These are phyloP conservation scores for Parazoanthus atlanticus DNA, from an alignment of 92 coral and sea anemone genomes.

Conservation along the genomic window DNA sequence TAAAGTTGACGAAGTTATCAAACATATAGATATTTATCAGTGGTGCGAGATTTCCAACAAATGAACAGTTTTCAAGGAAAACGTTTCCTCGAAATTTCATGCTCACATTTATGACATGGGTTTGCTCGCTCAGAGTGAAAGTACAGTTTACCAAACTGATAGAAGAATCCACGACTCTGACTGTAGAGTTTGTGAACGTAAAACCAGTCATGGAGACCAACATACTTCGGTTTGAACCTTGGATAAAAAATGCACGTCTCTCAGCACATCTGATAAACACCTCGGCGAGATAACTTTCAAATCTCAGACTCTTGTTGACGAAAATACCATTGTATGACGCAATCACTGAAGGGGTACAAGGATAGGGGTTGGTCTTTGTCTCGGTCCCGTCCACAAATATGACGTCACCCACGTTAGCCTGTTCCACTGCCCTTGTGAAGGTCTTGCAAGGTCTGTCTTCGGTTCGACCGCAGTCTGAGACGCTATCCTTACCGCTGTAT, in stretches of 20 bases:
- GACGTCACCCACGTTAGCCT: background rate
- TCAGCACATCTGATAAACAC: slow-evolving; percentile 2
- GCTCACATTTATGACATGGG: slow-evolving; percentile 10
- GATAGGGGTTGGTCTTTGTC: too few relatives aligned
- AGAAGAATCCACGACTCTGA: slow-evolving; percentile 15
- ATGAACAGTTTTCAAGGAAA: background rate
- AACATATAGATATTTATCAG: background rate
- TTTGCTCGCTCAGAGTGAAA: background rate
- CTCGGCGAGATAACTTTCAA: too few relatives aligned
- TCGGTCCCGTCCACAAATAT: background rate
- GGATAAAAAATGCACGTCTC: background rate
- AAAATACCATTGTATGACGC: background rate
- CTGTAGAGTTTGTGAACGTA: slow-evolving; percentile 4
- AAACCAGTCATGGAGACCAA: slow-evolving; percentile 13
- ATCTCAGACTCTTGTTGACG: background rate
- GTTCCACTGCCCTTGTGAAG: too few relatives aligned
- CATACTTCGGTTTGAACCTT: background rate
- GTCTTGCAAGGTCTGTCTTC: background rate
- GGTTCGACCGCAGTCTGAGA: background rate
- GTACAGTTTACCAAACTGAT: background rate
- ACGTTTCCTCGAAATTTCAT: background rate
- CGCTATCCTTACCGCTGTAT: too few relatives aligned
- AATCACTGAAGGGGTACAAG: too few relatives aligned
- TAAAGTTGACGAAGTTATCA: too few relatives aligned
- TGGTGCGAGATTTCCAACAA: slow-evolving; percentile 10